Base-by-base conservation (phyloP, 2,113 vertebrate species). In the human region DNA sequence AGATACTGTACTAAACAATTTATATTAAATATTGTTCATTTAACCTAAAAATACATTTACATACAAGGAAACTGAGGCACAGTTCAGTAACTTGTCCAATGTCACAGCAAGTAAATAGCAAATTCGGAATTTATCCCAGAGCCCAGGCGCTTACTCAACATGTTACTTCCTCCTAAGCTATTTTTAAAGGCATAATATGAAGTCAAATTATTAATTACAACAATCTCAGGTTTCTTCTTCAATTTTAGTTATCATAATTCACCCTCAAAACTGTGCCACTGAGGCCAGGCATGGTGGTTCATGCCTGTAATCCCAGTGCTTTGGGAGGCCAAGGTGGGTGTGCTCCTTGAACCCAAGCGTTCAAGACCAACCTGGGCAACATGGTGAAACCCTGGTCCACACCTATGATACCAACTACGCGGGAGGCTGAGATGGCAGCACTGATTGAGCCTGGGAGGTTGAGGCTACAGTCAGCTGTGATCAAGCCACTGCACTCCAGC, bases 151-250 rank as follows among this genome's bases (percentile, higher is more conserved):
- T 80, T 55, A 55, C 27, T 52, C 78, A 80, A 35, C 50, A 80
- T 55, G 50, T 48, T 52, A 23, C 20, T 80, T n/a, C 35, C 78
- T 80, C 50, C 48, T 80, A 55, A 57, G 50, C 9, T 38, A 66
- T 72, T 66, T 83, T 50, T 93, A 93, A 95, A 35, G 12, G 25
- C 59, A 89, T 45, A 55, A 43, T 72, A 27, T 43, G 84, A 32
- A 80, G 38, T 93, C n/a, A 89, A 93, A 94, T 38, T 70, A 89
- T 90, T 78, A 61, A 93, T 75, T 48, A 81, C 55, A 32, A 68
- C 68, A 93, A 83, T 64, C 61, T 89, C 64, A 85, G 38, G 55
- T 66, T 89, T 80, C 45, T 93, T 89, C 83, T 88, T 75, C 48
- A 17, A 75, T 85, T 92, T 82, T 83, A 90, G 86, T 81, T 68